Evolutionary conservation across 2,797 vertebrate genomes (phyloP).

Genomic region (Falco biarmicus): DNA sequence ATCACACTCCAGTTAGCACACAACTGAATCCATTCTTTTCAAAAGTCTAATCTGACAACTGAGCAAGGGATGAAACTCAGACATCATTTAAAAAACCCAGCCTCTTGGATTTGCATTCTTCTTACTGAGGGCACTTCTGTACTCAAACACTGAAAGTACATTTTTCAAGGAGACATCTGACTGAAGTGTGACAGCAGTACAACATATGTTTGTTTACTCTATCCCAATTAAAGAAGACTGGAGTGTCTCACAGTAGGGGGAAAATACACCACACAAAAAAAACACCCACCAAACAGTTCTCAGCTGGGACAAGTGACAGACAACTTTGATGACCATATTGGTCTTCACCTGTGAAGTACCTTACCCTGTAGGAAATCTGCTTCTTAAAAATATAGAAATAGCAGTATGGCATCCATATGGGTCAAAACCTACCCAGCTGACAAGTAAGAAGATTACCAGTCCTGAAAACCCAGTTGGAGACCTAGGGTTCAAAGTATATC

Average conservation of each 20-base stretch:
- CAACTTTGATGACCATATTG: fast-evolving
- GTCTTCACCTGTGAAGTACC: not conserved
- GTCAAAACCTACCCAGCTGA: not conserved
- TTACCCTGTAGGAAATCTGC: not conserved
- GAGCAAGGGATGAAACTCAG: slow-evolving; percentile 18
- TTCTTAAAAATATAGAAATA: not conserved
- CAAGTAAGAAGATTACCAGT: not conserved
- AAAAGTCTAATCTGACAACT: slow-evolving; percentile 15
- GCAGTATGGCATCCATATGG: not conserved
- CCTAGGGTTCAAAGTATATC: not conserved
- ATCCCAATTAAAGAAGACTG: not conserved
- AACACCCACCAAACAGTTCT: not conserved
- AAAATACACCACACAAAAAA: not conserved
- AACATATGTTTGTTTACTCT: not conserved
- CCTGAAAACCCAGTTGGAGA: not conserved
- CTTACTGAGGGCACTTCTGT: slow-evolving; percentile 7
- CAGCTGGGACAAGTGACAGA: not conserved
- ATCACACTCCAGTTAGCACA: slow-evolving; percentile 20
- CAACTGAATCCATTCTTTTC: not conserved
- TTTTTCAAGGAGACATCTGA: slow-evolving; percentile 7
- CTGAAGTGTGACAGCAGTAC: not conserved
- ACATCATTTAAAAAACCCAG: not conserved
- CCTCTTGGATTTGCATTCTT: not conserved
- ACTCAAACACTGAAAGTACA: slow-evolving; percentile 23
- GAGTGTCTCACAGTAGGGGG: not conserved